A percentile compares a stretch with the other conserved stretches of the same genome.
Conservation (phyloP, 2,113 vertebrate species). For the Rhadina sibilatrix region DNA sequence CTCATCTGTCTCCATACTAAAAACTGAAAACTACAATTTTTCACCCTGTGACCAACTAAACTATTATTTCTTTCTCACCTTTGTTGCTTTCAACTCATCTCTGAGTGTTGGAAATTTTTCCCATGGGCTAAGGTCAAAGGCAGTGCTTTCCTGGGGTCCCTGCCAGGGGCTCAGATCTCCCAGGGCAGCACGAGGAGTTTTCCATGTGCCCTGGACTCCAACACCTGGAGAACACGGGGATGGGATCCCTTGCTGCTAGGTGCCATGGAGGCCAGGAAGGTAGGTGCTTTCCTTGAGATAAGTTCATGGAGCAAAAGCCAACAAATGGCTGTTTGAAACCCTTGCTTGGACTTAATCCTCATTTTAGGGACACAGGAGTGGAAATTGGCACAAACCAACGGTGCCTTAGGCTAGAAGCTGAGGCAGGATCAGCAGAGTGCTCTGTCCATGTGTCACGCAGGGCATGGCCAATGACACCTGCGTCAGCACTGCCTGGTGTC, state of each 20-base stretch:
- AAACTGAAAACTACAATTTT: too few species aligned
- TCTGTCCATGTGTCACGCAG: accelerated
- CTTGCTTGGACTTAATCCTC: neutral
- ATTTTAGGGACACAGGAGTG: neutral
- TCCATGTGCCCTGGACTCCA: too few species aligned
- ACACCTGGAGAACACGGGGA: neutral
- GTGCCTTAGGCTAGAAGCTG: neutral
- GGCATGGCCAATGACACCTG: accelerated
- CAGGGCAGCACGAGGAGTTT: too few species aligned
- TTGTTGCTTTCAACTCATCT: too few species aligned
- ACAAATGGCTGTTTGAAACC: neutral
- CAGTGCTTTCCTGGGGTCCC: too few species aligned
- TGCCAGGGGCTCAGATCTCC: too few species aligned
- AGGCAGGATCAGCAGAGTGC: neutral
- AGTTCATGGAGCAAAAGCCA: neutral
- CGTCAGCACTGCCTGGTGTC: accelerated
- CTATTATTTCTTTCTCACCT: too few species aligned
- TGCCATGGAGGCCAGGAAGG: neutral
- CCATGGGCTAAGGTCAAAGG: too few species aligned
- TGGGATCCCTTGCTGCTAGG: neutral
- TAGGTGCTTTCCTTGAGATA: neutral
- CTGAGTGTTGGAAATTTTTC: too few species aligned
- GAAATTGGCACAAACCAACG: accelerated
- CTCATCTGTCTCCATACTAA: too few species aligned
- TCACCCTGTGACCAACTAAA: too few species aligned